phyloP scores from a whole-genome alignment of 2,797 vertebrate genomes.

The Phrynocephalus guinanensis region DNA sequence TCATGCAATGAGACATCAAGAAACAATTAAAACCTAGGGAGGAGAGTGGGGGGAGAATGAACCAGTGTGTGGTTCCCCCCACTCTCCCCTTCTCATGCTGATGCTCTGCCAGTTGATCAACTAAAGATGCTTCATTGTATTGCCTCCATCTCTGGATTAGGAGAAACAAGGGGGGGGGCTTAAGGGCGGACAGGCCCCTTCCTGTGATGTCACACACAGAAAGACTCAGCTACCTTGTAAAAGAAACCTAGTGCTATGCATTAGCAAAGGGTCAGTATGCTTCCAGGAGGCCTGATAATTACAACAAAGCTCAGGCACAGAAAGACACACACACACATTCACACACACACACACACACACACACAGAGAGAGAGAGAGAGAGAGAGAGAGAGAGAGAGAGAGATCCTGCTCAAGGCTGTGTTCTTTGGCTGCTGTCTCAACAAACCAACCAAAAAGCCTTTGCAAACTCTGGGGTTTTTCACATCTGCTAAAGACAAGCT shows the following conservation, averaged over 20 bases:
- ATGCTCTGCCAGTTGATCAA: constrained; percentile 46
- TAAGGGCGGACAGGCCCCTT: neutral
- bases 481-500: neutral
- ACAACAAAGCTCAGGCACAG: constrained; percentile 11
- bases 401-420: neutral
- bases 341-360: too few relatives aligned
- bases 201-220: constrained; percentile 14
- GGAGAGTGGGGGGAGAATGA: too few relatives aligned
- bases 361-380: too few relatives aligned
- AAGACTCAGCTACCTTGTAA: neutral
- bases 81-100: neutral
- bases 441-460: constrained; percentile 16
- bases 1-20: neutral
- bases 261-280: neutral
- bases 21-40: neutral
- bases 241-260: neutral
- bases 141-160: neutral
- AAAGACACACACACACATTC: neutral
- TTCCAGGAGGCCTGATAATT: neutral
- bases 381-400: neutral
- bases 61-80: too few relatives aligned
- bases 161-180: neutral
- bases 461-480: constrained; percentile 9
- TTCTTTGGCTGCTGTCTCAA: neutral
- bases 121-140: constrained; percentile 5